Percentiles rank a stretch among this genome's conserved stretches.
Conservation (phyloP, 2,888 invertebrate species). For the Rugalucina vietnamica region DNA sequence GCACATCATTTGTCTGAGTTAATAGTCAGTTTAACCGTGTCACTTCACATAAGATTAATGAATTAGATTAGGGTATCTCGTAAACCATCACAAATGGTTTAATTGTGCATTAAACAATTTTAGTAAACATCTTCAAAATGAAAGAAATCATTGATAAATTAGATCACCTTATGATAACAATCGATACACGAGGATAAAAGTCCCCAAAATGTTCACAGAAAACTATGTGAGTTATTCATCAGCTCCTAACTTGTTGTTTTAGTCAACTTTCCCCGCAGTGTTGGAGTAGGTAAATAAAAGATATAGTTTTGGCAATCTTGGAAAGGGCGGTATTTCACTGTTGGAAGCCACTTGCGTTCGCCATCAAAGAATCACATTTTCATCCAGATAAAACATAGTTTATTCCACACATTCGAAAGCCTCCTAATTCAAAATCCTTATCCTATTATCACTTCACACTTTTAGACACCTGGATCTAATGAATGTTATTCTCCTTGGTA, state of each 20-base stretch:
- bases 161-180: not conserved
- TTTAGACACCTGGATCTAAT: slow-evolving; percentile 8
- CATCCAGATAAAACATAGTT: not conserved
- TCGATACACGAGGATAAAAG: slow-evolving; percentile 5
- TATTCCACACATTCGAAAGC: slow-evolving; percentile 3
- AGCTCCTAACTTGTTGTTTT: not conserved
- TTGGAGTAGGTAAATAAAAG: not conserved
- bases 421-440: not conserved
- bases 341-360: slow-evolving; percentile 7
- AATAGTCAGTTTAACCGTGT: not conserved
- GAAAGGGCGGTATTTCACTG: slow-evolving; percentile 10
- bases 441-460: not conserved
- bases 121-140: not conserved
- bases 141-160: not conserved
- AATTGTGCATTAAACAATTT: slow-evolving; percentile 14
- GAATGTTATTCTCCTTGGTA: not conserved
- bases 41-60: slow-evolving; percentile 5
- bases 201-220: not conserved
- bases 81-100: slow-evolving; percentile 1
- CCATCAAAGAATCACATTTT: not conserved
- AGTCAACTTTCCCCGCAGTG: not conserved
- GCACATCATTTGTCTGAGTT: not conserved
- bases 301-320: not conserved
- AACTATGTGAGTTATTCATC: not conserved
- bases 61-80: not conserved